phyloP scores from a whole-genome alignment of 92 coral and sea anemone species.

The Palythoa heliodiscus region DNA sequence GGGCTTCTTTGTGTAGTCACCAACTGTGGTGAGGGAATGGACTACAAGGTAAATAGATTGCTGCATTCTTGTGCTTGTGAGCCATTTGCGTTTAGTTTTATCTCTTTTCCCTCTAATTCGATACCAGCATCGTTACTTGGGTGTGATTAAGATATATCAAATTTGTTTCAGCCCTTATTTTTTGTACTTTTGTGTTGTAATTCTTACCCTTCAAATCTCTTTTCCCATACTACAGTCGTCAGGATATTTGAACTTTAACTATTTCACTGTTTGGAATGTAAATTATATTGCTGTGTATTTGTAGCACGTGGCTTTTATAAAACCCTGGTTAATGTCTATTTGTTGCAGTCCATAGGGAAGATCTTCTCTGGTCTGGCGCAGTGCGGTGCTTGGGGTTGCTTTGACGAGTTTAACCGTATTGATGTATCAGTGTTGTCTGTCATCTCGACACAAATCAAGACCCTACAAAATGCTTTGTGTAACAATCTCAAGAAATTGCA shows the following conservation, averaged over 20 bases:
- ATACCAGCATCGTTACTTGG: background rate
- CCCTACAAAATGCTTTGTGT: conserved; percentile 90
- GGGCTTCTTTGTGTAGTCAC: conserved; percentile 97
- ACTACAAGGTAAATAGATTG: conserved; percentile 76
- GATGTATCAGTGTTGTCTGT: conserved; percentile 98
- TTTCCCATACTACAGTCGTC: too few species aligned
- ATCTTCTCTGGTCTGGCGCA: conserved; percentile 99
- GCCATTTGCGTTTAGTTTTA: background rate
- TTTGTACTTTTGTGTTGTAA: background rate
- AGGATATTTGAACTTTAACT: too few species aligned
- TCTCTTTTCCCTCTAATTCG: too few species aligned
- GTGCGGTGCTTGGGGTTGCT: conserved; percentile 99
- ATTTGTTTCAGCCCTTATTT: background rate
- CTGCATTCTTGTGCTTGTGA: background rate
- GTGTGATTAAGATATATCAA: background rate
- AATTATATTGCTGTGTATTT: background rate
- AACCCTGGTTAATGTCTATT: background rate
- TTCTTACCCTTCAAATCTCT: background rate
- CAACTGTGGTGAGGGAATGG: conserved; percentile 99
- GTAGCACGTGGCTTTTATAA: too few species aligned
- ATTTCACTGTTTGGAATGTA: background rate
- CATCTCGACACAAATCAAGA: conserved; percentile 96
- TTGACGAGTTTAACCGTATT: conserved; percentile 99
- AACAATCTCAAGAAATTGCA: conserved; percentile 92
- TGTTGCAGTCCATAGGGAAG: conserved; percentile 91